Base-by-base conservation (phyloP, 1,140 invertebrate species). In the Nylanderia fulva region DNA sequence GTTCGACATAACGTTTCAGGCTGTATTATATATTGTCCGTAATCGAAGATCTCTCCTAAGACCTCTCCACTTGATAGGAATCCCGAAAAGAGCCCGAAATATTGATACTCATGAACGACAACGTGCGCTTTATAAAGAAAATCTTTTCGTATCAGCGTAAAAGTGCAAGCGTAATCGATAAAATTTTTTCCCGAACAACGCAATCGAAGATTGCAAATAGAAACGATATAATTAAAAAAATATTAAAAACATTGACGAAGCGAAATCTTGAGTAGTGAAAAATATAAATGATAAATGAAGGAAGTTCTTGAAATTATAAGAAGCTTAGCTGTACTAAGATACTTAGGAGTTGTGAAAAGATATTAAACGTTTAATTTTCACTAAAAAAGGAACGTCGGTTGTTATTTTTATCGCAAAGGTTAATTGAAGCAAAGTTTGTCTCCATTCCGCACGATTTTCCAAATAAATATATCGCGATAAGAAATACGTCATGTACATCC, bases 1-100 rank as follows among this genome's bases (percentile, higher is more conserved):
- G 89, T 83, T 74, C 86, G 77, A 88, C 82, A 87, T 91, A 90
- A 88, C 88, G 86, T 86, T 85, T 86, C 86, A 60, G 75, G 84
- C 68, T 86, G 82, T 86, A 85, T 88, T 77, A 89, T 88, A 88
- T 89, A 89, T 89, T 89, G 72, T 87, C 85, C 79, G 85, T 71
- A 85, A 85, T 88, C 83, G 85, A 85, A 86, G 85, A 90, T 88
- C 86, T 88, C 86, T 88, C 89, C 64, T 79, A 89, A 89, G 87
- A 84, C 84, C 80, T 90, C 54, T 71, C 85, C 82, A 77, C 80
- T 76, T 86, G 64, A 86, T 71, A 58, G 66, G 39, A 42, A 85
- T 58, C 60, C 36, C 60, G 45, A 66, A 75, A 84, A 63, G 54
- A 71, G 24, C 56, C 24, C 68, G 64, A 85, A 72, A 89, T 85